Evolutionary conservation across 2,113 vertebrate species (phyloP), one percentile per base, ranked within the genome.

Genomic region (Salvelinus alpinus): DNA sequence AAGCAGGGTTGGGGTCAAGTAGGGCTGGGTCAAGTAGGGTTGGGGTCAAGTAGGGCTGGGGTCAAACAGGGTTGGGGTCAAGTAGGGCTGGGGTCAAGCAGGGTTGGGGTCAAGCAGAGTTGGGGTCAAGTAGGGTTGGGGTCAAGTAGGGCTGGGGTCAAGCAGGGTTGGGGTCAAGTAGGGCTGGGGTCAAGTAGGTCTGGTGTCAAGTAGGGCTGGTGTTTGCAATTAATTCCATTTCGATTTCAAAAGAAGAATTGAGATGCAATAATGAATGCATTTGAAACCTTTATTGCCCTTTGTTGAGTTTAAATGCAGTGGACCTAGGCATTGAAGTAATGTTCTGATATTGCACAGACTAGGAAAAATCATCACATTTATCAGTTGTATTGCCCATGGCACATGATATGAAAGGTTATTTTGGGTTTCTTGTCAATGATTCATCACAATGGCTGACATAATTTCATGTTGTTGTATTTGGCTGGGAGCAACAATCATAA

Each of bases 331-430:
- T 18, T 60, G 54, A n/a, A 18, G 72, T 24, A n/a, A 14, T 44
- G 38, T 4, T 70, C 38, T 44, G 3, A 5, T 62, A 67, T 81
- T 22, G 16, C 22, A 71, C 66, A 72, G 34, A 74, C 60, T 12
- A 34, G n/a, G 14, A 66, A 44, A 44, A 12, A 47, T 51, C 12
- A 1, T n/a, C n/a, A 44, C 9, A 51, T 24, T 2, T 7, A 22
- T 16, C 38, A 44, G 38, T 12, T 44, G 38, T 44, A 12, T 44
- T 64, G 65, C 51, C 59, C 59, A 62, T 62, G 59, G 5, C n/a
- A 14, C 59, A 34, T 62, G 20, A 20, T n/a, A 62, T 62, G 5
- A 62, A 62, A 62, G 59, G 7, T 20, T 22, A n/a, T 62, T 62
- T 22, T 62, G n/a, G 8, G 59, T 62, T n/a, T 22, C 64, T 24